Evolutionary conservation across 2,888 invertebrate genomes (phyloP).

Genomic region (Stratiomys singularior): DNA sequence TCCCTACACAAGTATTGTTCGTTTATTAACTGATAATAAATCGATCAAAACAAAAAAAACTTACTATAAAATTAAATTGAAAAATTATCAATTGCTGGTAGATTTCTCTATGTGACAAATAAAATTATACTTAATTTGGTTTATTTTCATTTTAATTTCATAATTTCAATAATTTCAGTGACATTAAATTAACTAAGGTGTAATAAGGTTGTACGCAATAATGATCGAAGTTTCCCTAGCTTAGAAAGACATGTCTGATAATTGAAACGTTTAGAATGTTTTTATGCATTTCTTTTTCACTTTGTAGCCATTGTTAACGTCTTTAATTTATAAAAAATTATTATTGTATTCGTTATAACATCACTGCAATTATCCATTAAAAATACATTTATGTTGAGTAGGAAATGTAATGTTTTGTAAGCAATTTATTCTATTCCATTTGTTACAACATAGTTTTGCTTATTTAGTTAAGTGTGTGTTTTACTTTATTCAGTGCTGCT

Average conservation of each 20-base stretch:
- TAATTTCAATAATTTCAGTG: neutral
- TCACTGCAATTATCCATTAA: slow-evolving; percentile 19
- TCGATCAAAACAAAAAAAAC: neutral
- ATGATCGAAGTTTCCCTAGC: neutral
- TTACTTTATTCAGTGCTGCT: slow-evolving; percentile 22
- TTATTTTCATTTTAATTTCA: neutral
- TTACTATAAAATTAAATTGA: slow-evolving; percentile 12
- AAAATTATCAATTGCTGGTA: slow-evolving; percentile 5
- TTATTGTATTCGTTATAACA: slow-evolving; percentile 26
- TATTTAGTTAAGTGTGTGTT: slow-evolving; percentile 25
- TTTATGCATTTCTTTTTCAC: neutral
- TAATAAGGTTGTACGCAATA: neutral
- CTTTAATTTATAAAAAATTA: slow-evolving; percentile 15
- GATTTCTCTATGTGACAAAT: neutral
- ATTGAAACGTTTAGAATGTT: slow-evolving; percentile 28
- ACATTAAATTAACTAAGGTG: neutral
- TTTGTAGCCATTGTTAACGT: neutral
- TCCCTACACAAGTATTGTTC: slow-evolving; percentile 14
- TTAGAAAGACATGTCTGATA: neutral
- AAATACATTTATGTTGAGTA: slow-evolving; percentile 32
- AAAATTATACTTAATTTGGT: neutral
- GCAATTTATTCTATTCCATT: slow-evolving; percentile 17
- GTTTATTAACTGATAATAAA: neutral
- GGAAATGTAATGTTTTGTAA: slow-evolving; percentile 31
- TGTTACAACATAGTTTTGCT: slow-evolving; percentile 35